Base-by-base conservation (phyloP, 2,797 vertebrate species). In the Notoglanidium macrostoma region DNA sequence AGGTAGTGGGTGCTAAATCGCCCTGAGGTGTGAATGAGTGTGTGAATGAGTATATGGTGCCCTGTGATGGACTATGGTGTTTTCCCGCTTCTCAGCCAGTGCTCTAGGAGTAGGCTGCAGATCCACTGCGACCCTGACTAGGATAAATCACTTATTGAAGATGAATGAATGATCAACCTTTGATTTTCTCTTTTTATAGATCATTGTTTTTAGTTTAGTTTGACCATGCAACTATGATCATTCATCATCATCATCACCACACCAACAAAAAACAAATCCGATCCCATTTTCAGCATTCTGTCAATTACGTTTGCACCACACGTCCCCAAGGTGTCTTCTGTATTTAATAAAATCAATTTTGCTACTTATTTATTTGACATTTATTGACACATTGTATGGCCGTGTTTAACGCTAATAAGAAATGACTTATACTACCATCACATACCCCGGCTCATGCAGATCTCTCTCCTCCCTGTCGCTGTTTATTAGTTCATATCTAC, bases 401-500 rank as follows among this genome's bases (percentile, higher is more conserved):
- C 23, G 44, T 26, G 21, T 72, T 35, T 63, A 72, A 80, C 11
- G 40, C 77, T 88, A 82, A 85, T 80, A 65, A 68, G 49, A 10
- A 84, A 44, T 57, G 81, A 68, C 51, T n/a, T 68, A 57, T 68
- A 63, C 54, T 2, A 2, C 14, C 11, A 15, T 77, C 68, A 87
- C 72, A 40, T 63, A 74, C 54, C 26, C 51, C 21, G 51, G 59
- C 70, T 86, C 59, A 46, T 9, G 44, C 67, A 59, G 55, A 85
- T 83, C 32, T 85, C 65, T 79, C 19, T 83, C 59, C 49, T 61
- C 2, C 82, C 84, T 85, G 83, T 87, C 83, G 40, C 88, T 86
- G 76, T 87, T 81, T 74, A 87, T 89, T 87, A 91, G 67, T 70
- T 87, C 29, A 68, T 87, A 74, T 83, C 88, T 81, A 67, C 21